Base-by-base conservation (phyloP, 2,888 invertebrate species). In the Muschampia plurimacula region DNA sequence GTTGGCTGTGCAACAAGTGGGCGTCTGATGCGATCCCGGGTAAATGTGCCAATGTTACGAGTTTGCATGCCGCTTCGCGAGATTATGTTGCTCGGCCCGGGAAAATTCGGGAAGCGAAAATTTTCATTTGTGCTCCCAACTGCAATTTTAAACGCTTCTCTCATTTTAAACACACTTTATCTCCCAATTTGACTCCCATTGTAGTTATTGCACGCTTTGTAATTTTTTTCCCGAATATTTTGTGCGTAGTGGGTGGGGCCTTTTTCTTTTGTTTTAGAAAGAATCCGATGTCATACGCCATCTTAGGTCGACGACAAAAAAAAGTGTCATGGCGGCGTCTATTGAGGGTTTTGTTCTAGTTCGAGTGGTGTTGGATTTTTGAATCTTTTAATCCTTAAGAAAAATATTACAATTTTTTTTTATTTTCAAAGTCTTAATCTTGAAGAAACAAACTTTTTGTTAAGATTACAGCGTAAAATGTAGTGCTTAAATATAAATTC, bases 1-100 rank as follows among this genome's bases (percentile, higher is more conserved):
- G 89, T 91, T 91, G 87, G 88, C 83, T 82, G 79, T 83, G 91
- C 93, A 93, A 93, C 93, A 93, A 92, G 93, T 93, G 92, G 88
- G 83, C 88, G 89, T 74, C 91, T 84, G 91, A 93, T 94, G 93
- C 88, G 83, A 88, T 88, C 83, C 87, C 88, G 88, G 93, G 93
- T 94, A 93, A 93, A 88, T 90, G 90, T 91, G 89, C 85, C 86
- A 89, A 84, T 90, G 89, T 89, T 90, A 89, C 88, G 85, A 86
- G 84, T 92, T 92, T 93, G 93, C 93, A 93, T 93, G 92, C 90
- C 86, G 87, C 87, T 88, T 84, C 82, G 83, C 85, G 82, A 89
- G 90, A 90, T 90, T 91, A 91, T 83, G 84, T 83, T 83, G 83
- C 82, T 13, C 83, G 84, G 76, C 80, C 76, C 76, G 82, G 74